Conservation (phyloP, 2,113 vertebrate species). For the Ginglymostoma cirratum region DNA sequence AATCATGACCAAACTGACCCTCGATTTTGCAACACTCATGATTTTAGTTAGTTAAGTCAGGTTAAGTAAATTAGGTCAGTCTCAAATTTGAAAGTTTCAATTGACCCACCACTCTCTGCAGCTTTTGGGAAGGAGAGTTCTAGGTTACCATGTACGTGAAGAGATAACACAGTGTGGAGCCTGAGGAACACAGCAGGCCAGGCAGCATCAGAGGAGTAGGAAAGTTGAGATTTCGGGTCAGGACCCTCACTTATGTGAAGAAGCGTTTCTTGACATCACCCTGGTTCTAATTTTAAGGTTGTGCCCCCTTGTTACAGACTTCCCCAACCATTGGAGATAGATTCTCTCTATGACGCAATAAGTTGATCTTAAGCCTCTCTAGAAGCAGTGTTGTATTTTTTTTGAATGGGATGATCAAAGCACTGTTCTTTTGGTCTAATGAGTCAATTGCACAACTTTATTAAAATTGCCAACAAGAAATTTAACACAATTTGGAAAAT, state of each 20-base stretch:
- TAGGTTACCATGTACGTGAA: not conserved
- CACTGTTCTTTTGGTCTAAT: not conserved
- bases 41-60: not conserved
- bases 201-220: too few species aligned
- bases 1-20: not conserved
- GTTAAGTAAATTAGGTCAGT: not conserved
- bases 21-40: not conserved
- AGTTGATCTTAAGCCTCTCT: not conserved
- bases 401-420: not conserved
- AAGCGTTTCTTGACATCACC: not conserved
- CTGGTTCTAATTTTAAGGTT: not conserved
- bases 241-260: not conserved
- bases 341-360: not conserved
- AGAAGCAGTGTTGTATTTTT: not conserved
- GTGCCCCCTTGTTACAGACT: not conserved
- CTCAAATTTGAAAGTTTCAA: not conserved
- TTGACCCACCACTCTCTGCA: not conserved
- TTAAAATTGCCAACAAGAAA: not conserved
- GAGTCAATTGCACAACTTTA: not conserved
- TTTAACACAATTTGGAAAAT: not conserved
- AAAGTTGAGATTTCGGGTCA: too few species aligned
- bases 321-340: not conserved
- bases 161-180: not conserved
- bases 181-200: too few species aligned
- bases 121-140: not conserved